phyloP scores from a whole-genome alignment of 2,113 vertebrate genomes.

The Desmodus rotundus region DNA sequence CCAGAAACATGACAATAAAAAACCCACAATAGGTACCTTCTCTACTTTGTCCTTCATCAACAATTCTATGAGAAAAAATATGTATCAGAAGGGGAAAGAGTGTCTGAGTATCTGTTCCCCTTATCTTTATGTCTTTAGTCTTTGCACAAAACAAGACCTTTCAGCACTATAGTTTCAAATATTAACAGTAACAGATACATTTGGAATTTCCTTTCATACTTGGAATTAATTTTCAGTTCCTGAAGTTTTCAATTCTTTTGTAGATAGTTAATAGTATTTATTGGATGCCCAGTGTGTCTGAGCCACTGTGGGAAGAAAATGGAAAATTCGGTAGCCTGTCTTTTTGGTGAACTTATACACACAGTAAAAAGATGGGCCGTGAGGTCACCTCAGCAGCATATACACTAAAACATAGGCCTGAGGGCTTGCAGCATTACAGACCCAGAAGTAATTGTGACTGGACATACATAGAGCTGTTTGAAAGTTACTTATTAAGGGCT shows the following conservation, averaged over 20 bases:
- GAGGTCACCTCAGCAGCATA: neutral
- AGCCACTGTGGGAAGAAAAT: neutral
- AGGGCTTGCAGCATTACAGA: neutral
- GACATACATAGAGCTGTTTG: neutral
- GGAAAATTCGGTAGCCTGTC: neutral
- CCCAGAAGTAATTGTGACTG: neutral
- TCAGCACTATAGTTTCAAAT: neutral
- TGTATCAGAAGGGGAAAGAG: neutral
- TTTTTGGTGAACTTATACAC: neutral
- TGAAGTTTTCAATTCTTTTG: neutral
- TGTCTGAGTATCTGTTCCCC: neutral
- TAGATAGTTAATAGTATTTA: neutral
- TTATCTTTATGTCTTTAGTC: neutral
- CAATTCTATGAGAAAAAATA: neutral
- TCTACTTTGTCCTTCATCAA: neutral
- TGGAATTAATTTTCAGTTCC: slow-evolving; percentile 2
- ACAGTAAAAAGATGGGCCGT: neutral
- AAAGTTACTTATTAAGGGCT: neutral
- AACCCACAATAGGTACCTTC: neutral
- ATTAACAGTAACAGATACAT: neutral
- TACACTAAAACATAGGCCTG: neutral
- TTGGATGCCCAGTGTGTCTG: neutral
- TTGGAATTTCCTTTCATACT: neutral
- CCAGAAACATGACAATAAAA: neutral
- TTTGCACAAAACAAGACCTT: slow-evolving; percentile 17